A percentile compares a stretch with the other conserved stretches of the same genome.
Evolutionary conservation across 2,888 invertebrate genomes (phyloP).

Genomic region (Congeria kusceri): DNA sequence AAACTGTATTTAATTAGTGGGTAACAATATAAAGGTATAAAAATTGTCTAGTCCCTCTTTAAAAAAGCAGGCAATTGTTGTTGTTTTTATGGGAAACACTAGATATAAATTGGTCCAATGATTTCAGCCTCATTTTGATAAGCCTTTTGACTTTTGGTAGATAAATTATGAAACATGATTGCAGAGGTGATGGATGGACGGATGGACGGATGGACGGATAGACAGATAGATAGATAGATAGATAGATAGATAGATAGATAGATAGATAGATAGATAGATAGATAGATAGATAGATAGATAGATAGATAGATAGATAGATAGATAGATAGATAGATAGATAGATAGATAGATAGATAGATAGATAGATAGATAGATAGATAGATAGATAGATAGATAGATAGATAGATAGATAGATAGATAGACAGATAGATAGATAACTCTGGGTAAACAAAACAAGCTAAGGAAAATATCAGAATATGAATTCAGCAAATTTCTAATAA

Average conservation of each 20-base stretch:
- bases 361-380: not conserved
- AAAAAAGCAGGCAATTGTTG: too few relatives aligned
- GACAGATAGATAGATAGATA: constrained; percentile 11
- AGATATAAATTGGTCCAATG: too few relatives aligned
- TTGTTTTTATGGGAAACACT: too few relatives aligned
- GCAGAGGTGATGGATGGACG: constrained; percentile 28
- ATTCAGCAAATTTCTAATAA: too few relatives aligned
- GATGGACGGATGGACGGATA: not conserved
- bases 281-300: constrained; percentile 32
- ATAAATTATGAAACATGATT: too few relatives aligned
- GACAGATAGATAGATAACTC: not conserved
- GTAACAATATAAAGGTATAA: too few relatives aligned
- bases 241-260: constrained; percentile 36
- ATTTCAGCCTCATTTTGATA: too few relatives aligned
- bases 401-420: not conserved
- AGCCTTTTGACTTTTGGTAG: too few relatives aligned
- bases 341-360: constrained; percentile 9
- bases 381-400: constrained; percentile 10
- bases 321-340: constrained; percentile 4
- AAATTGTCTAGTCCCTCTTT: too few relatives aligned
- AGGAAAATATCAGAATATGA: too few relatives aligned
- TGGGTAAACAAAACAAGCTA: too few relatives aligned
- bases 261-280: constrained; percentile 36
- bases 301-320: constrained; percentile 17
- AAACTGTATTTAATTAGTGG: too few relatives aligned